phyloP scores from a whole-genome alignment of 2,113 vertebrate species.

The Gavia stellata region DNA sequence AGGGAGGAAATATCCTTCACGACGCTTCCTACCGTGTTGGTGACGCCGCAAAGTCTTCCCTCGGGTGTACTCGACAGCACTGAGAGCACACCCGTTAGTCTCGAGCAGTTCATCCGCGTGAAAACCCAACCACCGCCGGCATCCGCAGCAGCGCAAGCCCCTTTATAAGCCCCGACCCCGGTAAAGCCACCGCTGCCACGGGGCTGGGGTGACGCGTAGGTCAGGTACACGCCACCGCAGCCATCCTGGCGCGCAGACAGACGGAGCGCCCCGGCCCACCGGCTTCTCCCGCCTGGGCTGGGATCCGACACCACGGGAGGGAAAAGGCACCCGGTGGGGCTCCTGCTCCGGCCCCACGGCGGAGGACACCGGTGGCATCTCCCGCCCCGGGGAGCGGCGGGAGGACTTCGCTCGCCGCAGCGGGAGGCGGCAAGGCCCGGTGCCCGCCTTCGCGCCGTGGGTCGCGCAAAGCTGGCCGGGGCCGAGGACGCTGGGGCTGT shows the following conservation, averaged over 20 bases:
- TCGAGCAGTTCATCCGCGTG: neutral
- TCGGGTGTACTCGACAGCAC: rapidly evolving
- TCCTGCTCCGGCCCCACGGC: neutral
- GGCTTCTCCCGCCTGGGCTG: neutral
- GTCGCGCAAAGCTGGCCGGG: neutral
- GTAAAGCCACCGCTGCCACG: neutral
- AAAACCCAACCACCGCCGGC: neutral
- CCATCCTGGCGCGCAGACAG: rapidly evolving
- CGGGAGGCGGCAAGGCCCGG: neutral
- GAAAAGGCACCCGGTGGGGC: neutral
- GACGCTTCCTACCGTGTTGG: neutral
- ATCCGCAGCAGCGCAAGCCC: rapidly evolving
- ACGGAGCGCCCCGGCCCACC: rapidly evolving
- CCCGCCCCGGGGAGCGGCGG: rapidly evolving
- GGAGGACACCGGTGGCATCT: neutral
- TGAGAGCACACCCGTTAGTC: rapidly evolving
- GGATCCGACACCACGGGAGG: rapidly evolving
- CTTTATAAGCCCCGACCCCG: rapidly evolving
- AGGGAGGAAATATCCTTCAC: neutral
- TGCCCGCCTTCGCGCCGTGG: neutral
- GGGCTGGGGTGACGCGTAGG: too few relatives aligned
- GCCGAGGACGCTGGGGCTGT: neutral
- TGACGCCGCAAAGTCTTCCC: rapidly evolving
- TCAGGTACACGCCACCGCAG: rapidly evolving
- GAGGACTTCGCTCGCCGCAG: neutral